Percentiles rank a stretch among this genome's conserved stretches.
Evolutionary conservation across 2,888 invertebrate species (phyloP).

Genomic region (Aleiodes alternator): DNA sequence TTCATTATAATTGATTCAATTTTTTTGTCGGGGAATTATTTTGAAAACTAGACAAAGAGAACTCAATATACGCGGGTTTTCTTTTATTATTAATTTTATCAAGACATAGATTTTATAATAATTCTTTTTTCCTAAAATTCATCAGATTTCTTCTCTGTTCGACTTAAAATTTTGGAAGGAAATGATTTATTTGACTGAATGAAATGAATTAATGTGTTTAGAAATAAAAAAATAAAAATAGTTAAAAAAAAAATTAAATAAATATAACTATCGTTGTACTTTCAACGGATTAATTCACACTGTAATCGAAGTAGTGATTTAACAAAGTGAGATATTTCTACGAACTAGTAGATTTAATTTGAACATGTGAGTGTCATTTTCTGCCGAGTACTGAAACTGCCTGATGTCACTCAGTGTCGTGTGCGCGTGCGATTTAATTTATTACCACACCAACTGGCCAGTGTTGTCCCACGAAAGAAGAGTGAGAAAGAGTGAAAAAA

Average conservation of each 20-base stretch:
- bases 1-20: constrained; percentile 9
- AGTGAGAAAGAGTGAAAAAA: neutral
- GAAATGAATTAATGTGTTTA: neutral
- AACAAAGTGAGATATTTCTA: constrained; percentile 31
- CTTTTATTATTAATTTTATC: too few species aligned
- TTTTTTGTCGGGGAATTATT: neutral
- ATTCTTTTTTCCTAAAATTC: neutral
- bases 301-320: constrained; percentile 34
- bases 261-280: neutral
- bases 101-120: neutral
- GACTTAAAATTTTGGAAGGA: too few species aligned
- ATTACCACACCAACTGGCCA: constrained; percentile 30
- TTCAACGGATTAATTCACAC: constrained; percentile 11
- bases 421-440: constrained; percentile 34
- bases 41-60: too few species aligned
- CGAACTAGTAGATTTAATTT: constrained; percentile 18
- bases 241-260: neutral
- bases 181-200: too few species aligned
- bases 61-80: too few species aligned
- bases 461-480: constrained; percentile 23
- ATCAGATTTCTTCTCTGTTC: neutral
- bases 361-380: constrained; percentile 33
- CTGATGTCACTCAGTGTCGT: constrained; percentile 30
- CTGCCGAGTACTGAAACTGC: neutral
- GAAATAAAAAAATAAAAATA: neutral